Conservation (phyloP, 2,113 vertebrate species). For the Misgurnus anguillicaudatus region DNA sequence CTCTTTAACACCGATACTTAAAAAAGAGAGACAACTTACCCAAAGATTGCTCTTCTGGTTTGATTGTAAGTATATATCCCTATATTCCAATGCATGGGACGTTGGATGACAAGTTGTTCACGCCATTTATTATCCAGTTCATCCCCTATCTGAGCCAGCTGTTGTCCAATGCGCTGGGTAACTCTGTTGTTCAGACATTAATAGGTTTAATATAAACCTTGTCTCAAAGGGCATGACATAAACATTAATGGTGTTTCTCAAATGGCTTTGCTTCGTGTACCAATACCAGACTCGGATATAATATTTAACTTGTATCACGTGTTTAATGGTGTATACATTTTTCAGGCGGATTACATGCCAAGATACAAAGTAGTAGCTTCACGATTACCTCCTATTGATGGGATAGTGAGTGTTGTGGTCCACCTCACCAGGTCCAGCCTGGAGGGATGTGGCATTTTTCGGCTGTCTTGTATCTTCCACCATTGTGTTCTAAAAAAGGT, state of each 20-base stretch:
- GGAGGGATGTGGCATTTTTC: constrained; percentile 57
- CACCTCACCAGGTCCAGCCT: constrained; percentile 73
- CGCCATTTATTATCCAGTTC: constrained; percentile 72
- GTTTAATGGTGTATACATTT: too few relatives aligned
- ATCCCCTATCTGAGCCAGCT: constrained; percentile 85
- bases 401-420: constrained; percentile 51
- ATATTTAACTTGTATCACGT: too few relatives aligned
- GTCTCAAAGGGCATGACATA: not conserved
- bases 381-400: constrained; percentile 55
- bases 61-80: constrained; percentile 58
- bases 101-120: constrained; percentile 43
- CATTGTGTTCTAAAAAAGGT: constrained; percentile 66
- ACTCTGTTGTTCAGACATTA: constrained; percentile 58
- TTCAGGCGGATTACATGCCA: too few relatives aligned
- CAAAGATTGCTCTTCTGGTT: constrained; percentile 59
- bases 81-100: constrained; percentile 47
- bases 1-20: too few relatives aligned
- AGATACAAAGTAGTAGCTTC: not conserved
- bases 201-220: not conserved
- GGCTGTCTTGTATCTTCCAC: constrained; percentile 67
- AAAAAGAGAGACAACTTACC: constrained; percentile 42
- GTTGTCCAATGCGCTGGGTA: constrained; percentile 71
- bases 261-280: too few relatives aligned
- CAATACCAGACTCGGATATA: too few relatives aligned
- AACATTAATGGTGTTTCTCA: too few relatives aligned